These are phyloP conservation scores for Ichneumoninae sp. DNA, from an alignment of 2,888 invertebrate genomes.

Conservation along the genomic window DNA sequence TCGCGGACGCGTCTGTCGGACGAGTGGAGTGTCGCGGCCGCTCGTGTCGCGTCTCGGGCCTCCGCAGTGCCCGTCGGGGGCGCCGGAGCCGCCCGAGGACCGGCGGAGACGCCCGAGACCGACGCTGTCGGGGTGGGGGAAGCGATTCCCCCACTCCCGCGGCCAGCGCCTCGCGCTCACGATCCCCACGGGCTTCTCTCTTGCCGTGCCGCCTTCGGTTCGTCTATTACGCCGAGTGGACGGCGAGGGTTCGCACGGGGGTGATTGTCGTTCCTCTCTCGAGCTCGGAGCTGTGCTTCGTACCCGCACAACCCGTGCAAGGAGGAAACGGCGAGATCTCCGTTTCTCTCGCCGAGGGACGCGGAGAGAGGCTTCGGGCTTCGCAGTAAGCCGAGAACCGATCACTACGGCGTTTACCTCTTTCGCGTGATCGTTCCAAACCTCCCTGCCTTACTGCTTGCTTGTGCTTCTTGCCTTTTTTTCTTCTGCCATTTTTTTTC, in stretches of 20 bases:
- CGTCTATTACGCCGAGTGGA: constrained; percentile 67
- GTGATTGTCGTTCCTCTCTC: constrained; percentile 37
- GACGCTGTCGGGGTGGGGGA: constrained; percentile 29
- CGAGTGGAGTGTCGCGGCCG: constrained; percentile 77
- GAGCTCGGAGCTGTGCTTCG: constrained; percentile 27
- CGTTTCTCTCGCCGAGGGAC: constrained; percentile 19
- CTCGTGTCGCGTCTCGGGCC: constrained; percentile 77
- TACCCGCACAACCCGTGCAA: constrained; percentile 13
- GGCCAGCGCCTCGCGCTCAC: constrained; percentile 41
- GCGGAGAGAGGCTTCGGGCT: constrained; percentile 55
- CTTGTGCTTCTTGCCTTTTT: background rate
- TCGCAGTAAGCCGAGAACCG: constrained; percentile 63
- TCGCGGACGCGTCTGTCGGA: constrained; percentile 83
- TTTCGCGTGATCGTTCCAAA: constrained; percentile 67
- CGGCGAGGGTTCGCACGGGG: constrained; percentile 66
- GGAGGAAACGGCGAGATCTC: constrained; percentile 57
- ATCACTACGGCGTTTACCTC: constrained; percentile 65
- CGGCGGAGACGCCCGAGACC: constrained; percentile 72
- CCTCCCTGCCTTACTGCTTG: background rate
- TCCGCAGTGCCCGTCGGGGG: constrained; percentile 66
- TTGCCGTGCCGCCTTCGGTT: constrained; percentile 62
- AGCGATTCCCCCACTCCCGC: constrained; percentile 50
- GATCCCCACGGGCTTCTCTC: constrained; percentile 64
- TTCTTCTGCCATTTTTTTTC: background rate
- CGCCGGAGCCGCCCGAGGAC: constrained; percentile 74